A percentile compares a stretch with the other conserved stretches of the same genome.
Evolutionary conservation across 2,797 vertebrate genomes (phyloP).

Genomic region (Morus bassanus): DNA sequence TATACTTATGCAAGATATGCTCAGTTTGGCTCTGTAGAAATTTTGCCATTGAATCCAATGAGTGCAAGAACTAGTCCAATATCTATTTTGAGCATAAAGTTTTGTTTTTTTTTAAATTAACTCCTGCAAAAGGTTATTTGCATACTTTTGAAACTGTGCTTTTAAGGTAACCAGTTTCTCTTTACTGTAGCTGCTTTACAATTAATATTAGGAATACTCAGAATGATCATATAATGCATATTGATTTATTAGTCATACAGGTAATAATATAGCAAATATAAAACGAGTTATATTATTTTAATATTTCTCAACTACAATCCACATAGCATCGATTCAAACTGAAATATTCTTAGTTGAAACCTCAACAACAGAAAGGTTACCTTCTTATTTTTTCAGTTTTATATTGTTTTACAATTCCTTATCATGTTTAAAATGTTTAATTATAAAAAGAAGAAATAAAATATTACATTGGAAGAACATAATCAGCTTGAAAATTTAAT

Average conservation of each 20-base stretch:
- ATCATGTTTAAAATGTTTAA: background rate
- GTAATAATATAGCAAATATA: background rate
- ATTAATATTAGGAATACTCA: background rate
- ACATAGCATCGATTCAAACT: background rate
- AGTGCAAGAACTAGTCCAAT: background rate
- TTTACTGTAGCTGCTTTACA: background rate
- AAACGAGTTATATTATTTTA: background rate
- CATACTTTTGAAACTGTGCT: background rate
- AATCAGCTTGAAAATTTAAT: slow-evolving; percentile 8
- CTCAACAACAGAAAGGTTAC: background rate
- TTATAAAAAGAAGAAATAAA: background rate
- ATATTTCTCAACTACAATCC: background rate
- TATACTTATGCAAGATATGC: background rate
- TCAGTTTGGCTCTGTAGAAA: background rate
- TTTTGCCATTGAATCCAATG: background rate
- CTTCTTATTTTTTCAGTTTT: background rate
- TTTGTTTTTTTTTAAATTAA: background rate
- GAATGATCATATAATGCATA: background rate
- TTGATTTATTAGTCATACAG: background rate
- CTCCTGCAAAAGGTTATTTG: background rate
- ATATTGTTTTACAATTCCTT: background rate
- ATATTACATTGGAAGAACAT: background rate
- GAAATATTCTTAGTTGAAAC: background rate
- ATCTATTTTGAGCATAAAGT: background rate
- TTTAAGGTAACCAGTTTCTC: background rate